Evolutionary conservation across 2,797 vertebrate species (phyloP).

Genomic region (Meriones psammophilus): DNA sequence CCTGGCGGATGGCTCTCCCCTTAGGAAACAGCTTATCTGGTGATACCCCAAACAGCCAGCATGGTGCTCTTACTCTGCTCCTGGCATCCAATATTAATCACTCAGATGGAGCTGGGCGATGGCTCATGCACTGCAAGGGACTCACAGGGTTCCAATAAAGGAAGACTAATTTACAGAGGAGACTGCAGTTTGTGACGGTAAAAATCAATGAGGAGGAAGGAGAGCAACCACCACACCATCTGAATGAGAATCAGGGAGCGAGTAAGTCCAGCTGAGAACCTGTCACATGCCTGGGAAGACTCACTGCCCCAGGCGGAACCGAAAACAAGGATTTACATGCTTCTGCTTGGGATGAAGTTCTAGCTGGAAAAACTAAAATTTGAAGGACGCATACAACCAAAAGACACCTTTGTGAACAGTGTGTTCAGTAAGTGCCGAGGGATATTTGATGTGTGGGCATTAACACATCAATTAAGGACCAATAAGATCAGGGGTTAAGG

Average conservation of each 20-base stretch:
- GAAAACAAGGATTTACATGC: no score
- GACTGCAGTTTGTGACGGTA: neutral
- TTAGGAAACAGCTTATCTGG: conserved; percentile 61
- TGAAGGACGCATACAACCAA: neutral
- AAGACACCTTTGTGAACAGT: neutral
- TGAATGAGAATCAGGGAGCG: conserved; percentile 13
- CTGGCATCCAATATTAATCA: conserved; percentile 64
- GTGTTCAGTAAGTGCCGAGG: neutral
- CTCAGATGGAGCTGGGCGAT: conserved; percentile 15
- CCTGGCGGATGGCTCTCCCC: conserved; percentile 29
- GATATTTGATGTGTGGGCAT: neutral
- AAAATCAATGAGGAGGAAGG: conserved; percentile 15
- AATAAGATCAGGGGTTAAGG: no score
- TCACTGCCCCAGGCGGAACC: neutral
- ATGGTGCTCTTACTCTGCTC: neutral
- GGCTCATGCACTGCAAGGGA: conserved; percentile 35
- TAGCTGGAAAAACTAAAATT: neutral
- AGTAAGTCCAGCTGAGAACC: neutral
- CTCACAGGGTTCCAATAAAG: neutral
- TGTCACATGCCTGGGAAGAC: neutral
- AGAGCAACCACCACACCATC: neutral
- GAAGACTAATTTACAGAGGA: conserved; percentile 34
- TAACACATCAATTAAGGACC: neutral
- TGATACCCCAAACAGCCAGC: conserved; percentile 64
- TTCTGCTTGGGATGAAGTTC: neutral